Conservation (phyloP, 2,113 vertebrate genomes). For the Thermophis baileyi region DNA sequence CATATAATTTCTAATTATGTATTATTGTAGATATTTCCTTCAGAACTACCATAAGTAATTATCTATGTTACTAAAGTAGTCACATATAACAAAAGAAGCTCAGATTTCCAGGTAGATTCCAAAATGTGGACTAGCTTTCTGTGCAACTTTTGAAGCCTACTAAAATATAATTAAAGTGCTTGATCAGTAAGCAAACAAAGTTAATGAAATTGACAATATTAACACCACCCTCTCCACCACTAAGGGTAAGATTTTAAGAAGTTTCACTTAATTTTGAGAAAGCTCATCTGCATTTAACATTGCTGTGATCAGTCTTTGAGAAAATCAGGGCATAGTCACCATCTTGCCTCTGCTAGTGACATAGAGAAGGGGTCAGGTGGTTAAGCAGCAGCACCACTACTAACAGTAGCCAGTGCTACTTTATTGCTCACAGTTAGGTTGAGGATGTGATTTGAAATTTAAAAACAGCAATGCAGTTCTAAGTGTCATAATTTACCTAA, state of each 20-base stretch:
- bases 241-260: background rate
- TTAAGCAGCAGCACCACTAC: background rate
- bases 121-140: background rate
- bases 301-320: background rate
- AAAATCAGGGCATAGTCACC: background rate
- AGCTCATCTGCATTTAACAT: background rate
- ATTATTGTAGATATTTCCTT: background rate
- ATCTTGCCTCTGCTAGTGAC: background rate
- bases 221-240: background rate
- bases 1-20: background rate
- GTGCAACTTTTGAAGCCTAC: background rate
- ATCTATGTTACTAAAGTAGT: background rate
- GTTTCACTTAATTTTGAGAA: background rate
- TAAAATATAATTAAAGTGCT: background rate
- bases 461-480: background rate
- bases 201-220: background rate
- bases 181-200: background rate
- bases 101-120: background rate
- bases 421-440: background rate
- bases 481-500: background rate
- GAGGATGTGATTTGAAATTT: background rate
- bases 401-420: background rate
- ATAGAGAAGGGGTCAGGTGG: background rate
- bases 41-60: background rate
- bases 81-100: background rate